Percentiles rank a stretch among this genome's conserved stretches.
These are phyloP conservation scores for Meta bourneti DNA, from an alignment of 2,888 invertebrate genomes.

Conservation along the genomic window DNA sequence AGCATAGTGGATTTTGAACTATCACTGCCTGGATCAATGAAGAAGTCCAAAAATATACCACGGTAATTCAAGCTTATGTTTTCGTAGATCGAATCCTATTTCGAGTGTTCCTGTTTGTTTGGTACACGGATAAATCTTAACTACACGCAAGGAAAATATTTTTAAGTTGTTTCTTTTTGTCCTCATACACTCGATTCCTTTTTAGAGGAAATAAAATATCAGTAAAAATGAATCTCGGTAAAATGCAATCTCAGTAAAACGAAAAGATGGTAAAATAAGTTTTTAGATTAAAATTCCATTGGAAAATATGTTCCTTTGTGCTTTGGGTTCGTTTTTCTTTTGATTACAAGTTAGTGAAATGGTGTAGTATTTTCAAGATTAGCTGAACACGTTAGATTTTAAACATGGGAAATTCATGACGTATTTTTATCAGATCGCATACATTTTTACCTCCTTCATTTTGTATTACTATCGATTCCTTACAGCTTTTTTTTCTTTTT, in stretches of 20 bases:
- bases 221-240: neutral
- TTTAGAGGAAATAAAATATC: neutral
- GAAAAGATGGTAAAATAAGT: neutral
- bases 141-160: neutral
- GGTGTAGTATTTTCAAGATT: neutral
- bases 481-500: no score
- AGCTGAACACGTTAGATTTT: neutral
- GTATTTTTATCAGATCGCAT: no score
- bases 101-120: neutral
- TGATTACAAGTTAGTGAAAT: neutral
- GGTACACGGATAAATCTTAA: neutral
- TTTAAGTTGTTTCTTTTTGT: neutral
- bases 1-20: neutral
- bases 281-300: neutral
- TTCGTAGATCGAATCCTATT: neutral
- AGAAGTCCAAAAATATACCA: slow-evolving; percentile 1
- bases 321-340: neutral
- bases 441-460: no score
- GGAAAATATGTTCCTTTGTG: neutral
- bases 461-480: no score
- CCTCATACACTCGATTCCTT: neutral
- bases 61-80: slow-evolving; percentile 34
- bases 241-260: neutral
- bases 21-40: neutral
- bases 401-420: no score